Evolutionary conservation across 2,797 vertebrate genomes (phyloP).

Genomic region (Oophaga sylvatica): DNA sequence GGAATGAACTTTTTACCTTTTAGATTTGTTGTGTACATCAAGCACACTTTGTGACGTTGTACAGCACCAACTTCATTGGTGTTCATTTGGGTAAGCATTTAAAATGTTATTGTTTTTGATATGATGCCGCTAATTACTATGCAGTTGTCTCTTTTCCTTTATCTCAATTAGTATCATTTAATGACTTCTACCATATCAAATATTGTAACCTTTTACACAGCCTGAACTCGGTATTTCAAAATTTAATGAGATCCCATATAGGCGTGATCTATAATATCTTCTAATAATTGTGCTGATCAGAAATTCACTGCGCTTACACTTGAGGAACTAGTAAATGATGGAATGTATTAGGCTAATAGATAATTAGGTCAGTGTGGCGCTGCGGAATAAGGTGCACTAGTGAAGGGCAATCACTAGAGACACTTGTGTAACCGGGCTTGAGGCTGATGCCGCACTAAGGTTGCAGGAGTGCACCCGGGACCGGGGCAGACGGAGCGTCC

Average conservation of each 20-base stretch:
- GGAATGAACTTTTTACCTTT: too few relatives aligned
- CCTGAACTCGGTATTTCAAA: background rate
- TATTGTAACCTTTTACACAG: background rate
- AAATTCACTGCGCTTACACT: too few relatives aligned
- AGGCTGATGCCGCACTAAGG: too few relatives aligned
- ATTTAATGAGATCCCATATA: conserved; percentile 5
- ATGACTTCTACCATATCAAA: background rate
- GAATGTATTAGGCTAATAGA: too few relatives aligned
- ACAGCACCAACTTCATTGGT: background rate
- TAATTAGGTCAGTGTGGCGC: too few relatives aligned
- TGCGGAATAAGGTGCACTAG: too few relatives aligned
- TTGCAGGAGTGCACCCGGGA: too few relatives aligned
- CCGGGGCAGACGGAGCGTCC: too few relatives aligned
- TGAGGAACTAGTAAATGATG: too few relatives aligned
- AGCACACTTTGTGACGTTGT: background rate
- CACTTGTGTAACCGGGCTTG: too few relatives aligned
- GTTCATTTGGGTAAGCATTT: background rate
- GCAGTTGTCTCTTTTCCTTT: background rate
- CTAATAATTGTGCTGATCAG: too few relatives aligned
- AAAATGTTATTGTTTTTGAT: background rate
- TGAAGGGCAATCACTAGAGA: too few relatives aligned
- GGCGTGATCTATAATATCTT: background rate
- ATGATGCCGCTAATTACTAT: background rate
- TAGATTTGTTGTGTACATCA: background rate
- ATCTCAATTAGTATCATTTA: conserved; percentile 10